Conservation (phyloP, 2,797 vertebrate genomes). For the Chelonia mydas region DNA sequence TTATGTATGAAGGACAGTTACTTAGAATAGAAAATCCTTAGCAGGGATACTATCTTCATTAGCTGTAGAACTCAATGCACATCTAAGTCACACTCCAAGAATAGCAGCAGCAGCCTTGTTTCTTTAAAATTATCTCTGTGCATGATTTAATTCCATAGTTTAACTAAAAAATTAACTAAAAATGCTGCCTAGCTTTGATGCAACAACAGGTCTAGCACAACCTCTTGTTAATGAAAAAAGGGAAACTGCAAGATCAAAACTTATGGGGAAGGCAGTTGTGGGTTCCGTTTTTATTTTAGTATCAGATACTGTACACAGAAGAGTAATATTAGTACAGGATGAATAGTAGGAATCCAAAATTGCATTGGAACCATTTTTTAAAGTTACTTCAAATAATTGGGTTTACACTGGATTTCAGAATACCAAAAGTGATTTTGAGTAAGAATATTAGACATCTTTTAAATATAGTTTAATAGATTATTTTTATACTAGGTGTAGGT, state of each 20-base stretch:
- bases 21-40: neutral
- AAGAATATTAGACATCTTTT: neutral
- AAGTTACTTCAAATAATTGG: neutral
- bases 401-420: neutral
- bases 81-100: neutral
- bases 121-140: neutral
- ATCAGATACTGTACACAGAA: neutral
- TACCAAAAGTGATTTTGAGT: neutral
- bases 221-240: neutral
- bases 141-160: neutral
- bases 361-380: fast-evolving
- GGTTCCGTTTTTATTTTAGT: neutral
- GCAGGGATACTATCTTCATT: neutral
- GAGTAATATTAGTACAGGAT: neutral
- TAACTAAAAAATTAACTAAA: neutral
- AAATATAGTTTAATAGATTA: neutral
- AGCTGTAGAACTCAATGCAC: neutral
- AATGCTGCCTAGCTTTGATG: neutral
- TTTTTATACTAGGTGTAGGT: neutral
- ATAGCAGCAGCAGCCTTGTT: neutral
- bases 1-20: neutral
- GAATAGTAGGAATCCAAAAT: fast-evolving
- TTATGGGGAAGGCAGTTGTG: neutral
- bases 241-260: neutral
- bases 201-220: neutral